Conservation (phyloP, 1,140 invertebrate genomes). For the Euborellia annulipes region DNA sequence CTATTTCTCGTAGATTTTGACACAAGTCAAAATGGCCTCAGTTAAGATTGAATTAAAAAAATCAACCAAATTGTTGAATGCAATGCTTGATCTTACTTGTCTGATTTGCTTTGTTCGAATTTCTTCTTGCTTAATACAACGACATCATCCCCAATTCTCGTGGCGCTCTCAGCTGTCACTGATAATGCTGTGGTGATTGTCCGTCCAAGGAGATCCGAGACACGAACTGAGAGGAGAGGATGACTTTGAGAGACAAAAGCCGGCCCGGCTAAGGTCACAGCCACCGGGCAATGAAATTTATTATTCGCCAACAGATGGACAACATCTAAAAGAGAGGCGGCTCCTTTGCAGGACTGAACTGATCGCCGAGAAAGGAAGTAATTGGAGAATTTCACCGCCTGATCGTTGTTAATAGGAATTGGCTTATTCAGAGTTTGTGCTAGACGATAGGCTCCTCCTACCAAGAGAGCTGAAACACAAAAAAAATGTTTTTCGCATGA, state of each 20-base stretch:
- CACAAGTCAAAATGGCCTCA: neutral
- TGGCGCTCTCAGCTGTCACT: constrained; percentile 59
- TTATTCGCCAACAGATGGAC: constrained; percentile 51
- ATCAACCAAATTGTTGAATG: too few relatives aligned
- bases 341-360: constrained; percentile 71
- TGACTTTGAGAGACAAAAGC: constrained; percentile 51
- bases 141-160: constrained; percentile 52
- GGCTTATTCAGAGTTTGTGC: constrained; percentile 50
- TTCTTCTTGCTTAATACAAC: constrained; percentile 54
- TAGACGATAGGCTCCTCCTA: constrained; percentile 57
- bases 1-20: neutral
- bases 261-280: constrained; percentile 57
- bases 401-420: constrained; percentile 52
- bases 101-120: constrained; percentile 32
- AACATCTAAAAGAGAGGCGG: constrained; percentile 60
- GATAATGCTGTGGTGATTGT: constrained; percentile 41
- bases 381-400: constrained; percentile 78
- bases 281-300: constrained; percentile 51
- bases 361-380: constrained; percentile 82
- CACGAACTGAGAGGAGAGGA: constrained; percentile 53
- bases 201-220: constrained; percentile 74
- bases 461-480: constrained; percentile 35
- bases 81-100: constrained; percentile 44
- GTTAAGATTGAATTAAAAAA: neutral
- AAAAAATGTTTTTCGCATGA: too few relatives aligned